Percentiles rank a stretch among this genome's conserved stretches.
phyloP scores from a whole-genome alignment of 2,888 invertebrate genomes.

The Tinea semifulvella region DNA sequence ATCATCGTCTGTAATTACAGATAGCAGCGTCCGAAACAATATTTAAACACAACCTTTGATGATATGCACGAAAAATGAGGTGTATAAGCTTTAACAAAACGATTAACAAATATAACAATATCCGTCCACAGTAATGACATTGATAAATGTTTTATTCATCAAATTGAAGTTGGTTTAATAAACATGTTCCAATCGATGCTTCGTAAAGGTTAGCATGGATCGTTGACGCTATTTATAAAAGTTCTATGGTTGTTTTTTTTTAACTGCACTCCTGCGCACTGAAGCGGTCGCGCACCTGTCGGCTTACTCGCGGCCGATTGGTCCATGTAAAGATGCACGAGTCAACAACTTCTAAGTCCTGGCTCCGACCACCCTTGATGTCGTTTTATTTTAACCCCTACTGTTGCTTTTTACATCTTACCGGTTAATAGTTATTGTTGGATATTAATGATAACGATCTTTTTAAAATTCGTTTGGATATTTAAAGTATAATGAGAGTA shows the following conservation, averaged over 20 bases:
- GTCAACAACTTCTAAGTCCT: conserved; percentile 51
- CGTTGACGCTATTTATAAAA: conserved; percentile 56
- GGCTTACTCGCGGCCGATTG: conserved; percentile 37
- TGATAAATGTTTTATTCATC: conserved; percentile 3
- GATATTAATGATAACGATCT: background rate
- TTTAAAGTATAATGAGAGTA: no score
- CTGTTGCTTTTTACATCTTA: background rate
- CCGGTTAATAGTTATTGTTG: background rate
- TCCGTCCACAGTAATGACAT: background rate
- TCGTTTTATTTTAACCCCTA: conserved; percentile 36
- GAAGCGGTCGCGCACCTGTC: conserved; percentile 45
- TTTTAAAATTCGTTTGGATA: conserved; percentile 3
- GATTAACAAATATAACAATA: conserved; percentile 1
- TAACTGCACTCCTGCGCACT: conserved; percentile 33
- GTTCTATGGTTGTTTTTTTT: conserved; percentile 26
- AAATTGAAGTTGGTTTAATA: conserved; percentile 8
- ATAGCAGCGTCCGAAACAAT: background rate
- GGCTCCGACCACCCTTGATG: conserved; percentile 40
- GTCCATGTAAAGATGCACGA: conserved; percentile 29
- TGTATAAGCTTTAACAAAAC: background rate
- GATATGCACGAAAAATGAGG: background rate
- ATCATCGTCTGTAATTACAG: background rate
- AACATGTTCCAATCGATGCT: conserved; percentile 13
- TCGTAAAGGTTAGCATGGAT: conserved; percentile 50
- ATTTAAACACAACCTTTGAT: background rate